Percentiles rank a stretch among this genome's conserved stretches.
These are phyloP conservation scores for Patella caerulea DNA, from an alignment of 2,888 invertebrate genomes.

Conservation along the genomic window DNA sequence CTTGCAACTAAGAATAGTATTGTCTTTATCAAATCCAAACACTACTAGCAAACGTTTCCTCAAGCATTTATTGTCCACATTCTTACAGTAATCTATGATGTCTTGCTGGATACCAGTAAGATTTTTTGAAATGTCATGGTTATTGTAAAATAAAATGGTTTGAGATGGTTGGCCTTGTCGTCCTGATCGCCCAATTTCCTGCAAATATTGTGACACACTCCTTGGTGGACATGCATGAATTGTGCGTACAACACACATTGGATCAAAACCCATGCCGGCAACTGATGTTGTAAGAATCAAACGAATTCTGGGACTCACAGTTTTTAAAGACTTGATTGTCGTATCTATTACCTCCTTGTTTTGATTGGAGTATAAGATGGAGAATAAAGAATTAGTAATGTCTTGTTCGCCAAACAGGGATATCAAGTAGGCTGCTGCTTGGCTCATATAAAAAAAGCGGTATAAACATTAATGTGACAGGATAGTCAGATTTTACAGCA, in stretches of 20 bases:
- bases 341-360: conserved; percentile 24
- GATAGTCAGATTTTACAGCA: conserved; percentile 21
- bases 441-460: conserved; percentile 27
- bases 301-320: conserved; percentile 19
- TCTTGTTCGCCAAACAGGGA: conserved; percentile 17
- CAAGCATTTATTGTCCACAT: conserved; percentile 24
- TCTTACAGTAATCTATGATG: conserved; percentile 30
- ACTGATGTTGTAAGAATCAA: conserved; percentile 30
- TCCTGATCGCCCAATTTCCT: conserved; percentile 30
- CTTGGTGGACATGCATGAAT: conserved; percentile 28
- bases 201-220: conserved; percentile 28
- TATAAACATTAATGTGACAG: conserved; percentile 29
- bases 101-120: conserved; percentile 30
- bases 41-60: conserved; percentile 21
- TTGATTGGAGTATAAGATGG: conserved; percentile 24
- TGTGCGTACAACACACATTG: conserved; percentile 11
- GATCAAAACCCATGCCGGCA: conserved; percentile 34
- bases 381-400: conserved; percentile 17
- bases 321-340: conserved; percentile 24
- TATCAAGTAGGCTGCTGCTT: conserved; percentile 21
- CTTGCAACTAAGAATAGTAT: no score
- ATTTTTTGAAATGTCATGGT: conserved; percentile 26
- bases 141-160: conserved; percentile 26
- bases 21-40: conserved; percentile 19
- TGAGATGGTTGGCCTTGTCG: conserved; percentile 19